These are phyloP conservation scores for Aldabrachelys gigantea DNA, from an alignment of 2,113 vertebrate species.

Conservation along the genomic window DNA sequence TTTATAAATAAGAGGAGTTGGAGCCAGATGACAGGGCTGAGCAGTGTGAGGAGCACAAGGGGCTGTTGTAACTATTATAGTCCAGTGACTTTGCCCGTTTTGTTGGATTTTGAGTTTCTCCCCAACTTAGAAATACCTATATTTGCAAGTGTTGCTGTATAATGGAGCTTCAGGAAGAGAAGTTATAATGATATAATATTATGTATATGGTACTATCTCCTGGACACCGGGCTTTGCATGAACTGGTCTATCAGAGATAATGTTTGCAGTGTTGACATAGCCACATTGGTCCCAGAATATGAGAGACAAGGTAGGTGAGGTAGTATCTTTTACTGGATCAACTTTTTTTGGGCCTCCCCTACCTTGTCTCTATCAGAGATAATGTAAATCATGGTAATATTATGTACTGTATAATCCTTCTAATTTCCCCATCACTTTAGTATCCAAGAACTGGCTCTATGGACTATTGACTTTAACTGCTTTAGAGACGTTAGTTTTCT, in stretches of 20 bases:
- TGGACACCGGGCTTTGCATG: not conserved
- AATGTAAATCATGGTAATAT: not conserved
- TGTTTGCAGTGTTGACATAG: not conserved
- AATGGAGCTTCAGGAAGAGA: not conserved
- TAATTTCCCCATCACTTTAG: not conserved
- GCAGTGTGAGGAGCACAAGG: too few relatives aligned
- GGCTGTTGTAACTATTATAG: too few relatives aligned
- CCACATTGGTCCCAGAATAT: not conserved
- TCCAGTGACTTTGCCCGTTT: too few relatives aligned
- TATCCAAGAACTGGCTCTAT: not conserved
- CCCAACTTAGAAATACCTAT: not conserved
- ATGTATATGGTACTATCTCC: rapidly evolving
- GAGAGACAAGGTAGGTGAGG: not conserved
- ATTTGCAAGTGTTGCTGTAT: not conserved
- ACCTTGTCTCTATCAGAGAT: not conserved
- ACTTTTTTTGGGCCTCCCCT: not conserved
- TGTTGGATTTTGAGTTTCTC: not conserved
- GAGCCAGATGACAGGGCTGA: too few relatives aligned
- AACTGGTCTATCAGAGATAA: rapidly evolving
- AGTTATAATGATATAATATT: not conserved
- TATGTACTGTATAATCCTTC: not conserved
- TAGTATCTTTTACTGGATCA: not conserved
- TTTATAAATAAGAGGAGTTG: too few relatives aligned
- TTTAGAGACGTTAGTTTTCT: not conserved
- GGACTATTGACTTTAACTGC: not conserved